Percentiles rank a stretch among this genome's conserved stretches.
phyloP scores from a whole-genome alignment of 2,113 vertebrate genomes.

The Saguinus imperator region DNA sequence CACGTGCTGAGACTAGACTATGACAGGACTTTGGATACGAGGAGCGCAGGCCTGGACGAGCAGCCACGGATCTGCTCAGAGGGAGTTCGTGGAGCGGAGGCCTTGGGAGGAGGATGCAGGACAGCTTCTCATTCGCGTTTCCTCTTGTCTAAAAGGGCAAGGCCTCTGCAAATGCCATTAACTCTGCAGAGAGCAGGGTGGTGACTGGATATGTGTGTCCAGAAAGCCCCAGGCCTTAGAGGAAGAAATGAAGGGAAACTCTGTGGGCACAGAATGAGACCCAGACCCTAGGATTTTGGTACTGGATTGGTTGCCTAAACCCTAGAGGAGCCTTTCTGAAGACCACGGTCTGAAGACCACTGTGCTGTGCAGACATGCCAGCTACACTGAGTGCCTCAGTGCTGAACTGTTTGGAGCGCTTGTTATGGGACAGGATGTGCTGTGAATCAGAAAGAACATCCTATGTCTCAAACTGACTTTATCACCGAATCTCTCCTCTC shows the following conservation, averaged over 20 bases:
- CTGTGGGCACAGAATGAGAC: fast-evolving
- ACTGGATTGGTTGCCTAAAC: too few species aligned
- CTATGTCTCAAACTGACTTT: fast-evolving
- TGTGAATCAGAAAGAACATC: neutral
- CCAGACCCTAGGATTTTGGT: fast-evolving
- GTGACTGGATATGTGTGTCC: fast-evolving
- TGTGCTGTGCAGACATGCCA: fast-evolving
- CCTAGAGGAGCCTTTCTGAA: fast-evolving
- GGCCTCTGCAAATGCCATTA: neutral
- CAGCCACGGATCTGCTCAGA: neutral
- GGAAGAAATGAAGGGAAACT: too few species aligned
- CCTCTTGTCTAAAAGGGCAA: neutral
- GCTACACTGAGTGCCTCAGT: fast-evolving
- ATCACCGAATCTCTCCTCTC: neutral
- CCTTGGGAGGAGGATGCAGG: fast-evolving
- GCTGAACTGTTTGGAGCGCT: neutral
- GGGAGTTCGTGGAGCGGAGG: neutral
- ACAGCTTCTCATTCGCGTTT: neutral
- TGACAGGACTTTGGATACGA: neutral
- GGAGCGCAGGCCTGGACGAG: fast-evolving
- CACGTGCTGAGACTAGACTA: neutral
- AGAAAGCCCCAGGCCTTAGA: neutral
- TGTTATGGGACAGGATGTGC: fast-evolving
- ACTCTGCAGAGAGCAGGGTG: fast-evolving
- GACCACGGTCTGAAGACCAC: fast-evolving